Percentiles rank a stretch among this genome's conserved stretches.
Evolutionary conservation across 2,113 vertebrate genomes (phyloP).

Genomic region (Menidia beryllina): DNA sequence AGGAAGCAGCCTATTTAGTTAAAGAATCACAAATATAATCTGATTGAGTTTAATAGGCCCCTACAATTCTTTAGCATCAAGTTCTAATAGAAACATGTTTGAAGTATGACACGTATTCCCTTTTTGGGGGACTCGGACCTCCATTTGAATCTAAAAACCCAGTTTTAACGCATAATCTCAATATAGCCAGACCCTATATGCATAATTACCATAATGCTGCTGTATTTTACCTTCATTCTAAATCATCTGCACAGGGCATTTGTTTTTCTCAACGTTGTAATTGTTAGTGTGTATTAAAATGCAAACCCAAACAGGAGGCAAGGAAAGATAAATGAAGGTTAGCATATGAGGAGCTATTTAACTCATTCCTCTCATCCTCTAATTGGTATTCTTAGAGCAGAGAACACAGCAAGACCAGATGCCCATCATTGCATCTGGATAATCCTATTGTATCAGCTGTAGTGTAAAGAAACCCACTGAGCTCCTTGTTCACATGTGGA

Average conservation of each 20-base stretch:
- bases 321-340: neutral
- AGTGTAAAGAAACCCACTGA: conserved; percentile 32
- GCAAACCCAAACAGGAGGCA: conserved; percentile 2
- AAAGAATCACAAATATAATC: conserved; percentile 27
- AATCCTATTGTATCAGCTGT: conserved; percentile 6
- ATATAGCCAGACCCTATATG: neutral
- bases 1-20: conserved; percentile 3
- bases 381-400: conserved; percentile 33
- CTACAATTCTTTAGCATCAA: conserved; percentile 10
- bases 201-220: neutral
- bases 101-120: conserved; percentile 47
- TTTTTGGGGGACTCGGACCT: no score
- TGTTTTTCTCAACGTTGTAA: conserved; percentile 31
- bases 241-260: conserved; percentile 37
- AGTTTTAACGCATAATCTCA: neutral
- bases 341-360: conserved; percentile 13
- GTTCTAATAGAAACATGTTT: conserved; percentile 49
- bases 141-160: no score
- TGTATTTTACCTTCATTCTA: conserved; percentile 22
- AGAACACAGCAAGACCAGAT: conserved; percentile 3
- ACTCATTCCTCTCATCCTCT: conserved; percentile 9
- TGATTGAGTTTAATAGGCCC: conserved; percentile 15
- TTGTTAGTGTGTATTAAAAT: conserved; percentile 40
- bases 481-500: neutral
- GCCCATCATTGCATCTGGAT: conserved; percentile 12